Evolutionary conservation across 2,888 invertebrate species (phyloP).

Genomic region (Marasmarcha lunaedactyla): DNA sequence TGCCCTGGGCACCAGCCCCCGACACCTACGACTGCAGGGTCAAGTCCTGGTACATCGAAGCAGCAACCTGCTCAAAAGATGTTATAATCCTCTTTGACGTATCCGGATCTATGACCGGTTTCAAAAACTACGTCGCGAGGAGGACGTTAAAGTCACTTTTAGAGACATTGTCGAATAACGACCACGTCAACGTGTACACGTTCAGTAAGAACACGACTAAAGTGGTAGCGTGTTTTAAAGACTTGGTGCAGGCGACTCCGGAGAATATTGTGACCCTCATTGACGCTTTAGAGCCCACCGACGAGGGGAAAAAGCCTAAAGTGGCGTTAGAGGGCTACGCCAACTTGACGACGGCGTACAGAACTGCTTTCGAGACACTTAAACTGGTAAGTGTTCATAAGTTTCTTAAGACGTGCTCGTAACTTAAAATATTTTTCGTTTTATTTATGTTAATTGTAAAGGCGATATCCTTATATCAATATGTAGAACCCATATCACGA

Average conservation of each 20-base stretch:
- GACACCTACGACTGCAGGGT: slow-evolving; percentile 95
- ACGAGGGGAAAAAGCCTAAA: slow-evolving; percentile 41
- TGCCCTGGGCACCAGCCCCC: slow-evolving; percentile 71
- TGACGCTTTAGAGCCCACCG: slow-evolving; percentile 69
- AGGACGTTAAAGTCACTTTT: slow-evolving; percentile 90
- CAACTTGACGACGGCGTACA: slow-evolving; percentile 85
- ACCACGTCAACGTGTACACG: slow-evolving; percentile 93
- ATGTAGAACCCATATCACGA: no score
- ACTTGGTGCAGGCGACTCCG: slow-evolving; percentile 88
- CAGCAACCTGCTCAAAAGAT: slow-evolving; percentile 97
- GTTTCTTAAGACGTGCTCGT: no score
- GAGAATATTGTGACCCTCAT: slow-evolving; percentile 85
- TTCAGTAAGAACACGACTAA: slow-evolving; percentile 80
- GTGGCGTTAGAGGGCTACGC: slow-evolving; percentile 83
- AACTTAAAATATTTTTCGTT: no score
- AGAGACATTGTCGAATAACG: slow-evolving; percentile 97
- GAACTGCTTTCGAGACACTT: slow-evolving; percentile 85
- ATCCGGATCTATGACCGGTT: slow-evolving; percentile 97
- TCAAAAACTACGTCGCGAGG: slow-evolving; percentile 79
- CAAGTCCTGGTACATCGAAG: slow-evolving; percentile 96
- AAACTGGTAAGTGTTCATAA: slow-evolving; percentile 72
- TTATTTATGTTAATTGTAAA: no score
- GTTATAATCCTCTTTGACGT: slow-evolving; percentile 94
- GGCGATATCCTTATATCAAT: no score
- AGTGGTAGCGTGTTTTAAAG: slow-evolving; percentile 87